Percentiles rank a stretch among this genome's conserved stretches.
Evolutionary conservation across 2,797 vertebrate genomes (phyloP).

Genomic region (Phrynocephalus vlangalii): DNA sequence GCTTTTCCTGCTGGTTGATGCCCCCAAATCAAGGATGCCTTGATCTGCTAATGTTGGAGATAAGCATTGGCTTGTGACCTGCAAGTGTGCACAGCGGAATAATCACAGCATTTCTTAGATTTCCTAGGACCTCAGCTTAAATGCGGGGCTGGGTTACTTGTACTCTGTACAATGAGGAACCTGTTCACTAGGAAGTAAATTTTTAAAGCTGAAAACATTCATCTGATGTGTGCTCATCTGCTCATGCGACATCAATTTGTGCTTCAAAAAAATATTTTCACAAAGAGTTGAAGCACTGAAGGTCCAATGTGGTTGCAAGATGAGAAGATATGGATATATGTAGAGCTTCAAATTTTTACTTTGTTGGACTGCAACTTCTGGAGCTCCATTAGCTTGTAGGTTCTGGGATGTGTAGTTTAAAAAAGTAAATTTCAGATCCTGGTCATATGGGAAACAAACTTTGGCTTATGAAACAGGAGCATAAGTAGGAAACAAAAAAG

Average conservation of each 20-base stretch:
- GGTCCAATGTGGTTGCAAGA: neutral
- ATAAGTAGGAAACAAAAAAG: neutral
- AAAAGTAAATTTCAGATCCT: no score
- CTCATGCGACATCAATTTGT: neutral
- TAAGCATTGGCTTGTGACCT: neutral
- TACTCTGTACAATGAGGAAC: neutral
- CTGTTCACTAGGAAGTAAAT: neutral
- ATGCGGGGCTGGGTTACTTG: neutral
- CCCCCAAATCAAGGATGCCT: conserved; percentile 16
- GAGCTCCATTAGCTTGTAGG: no score
- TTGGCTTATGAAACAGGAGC: neutral
- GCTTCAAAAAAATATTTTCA: no score
- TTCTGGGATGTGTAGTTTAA: no score
- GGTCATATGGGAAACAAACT: neutral
- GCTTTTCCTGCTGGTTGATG: neutral
- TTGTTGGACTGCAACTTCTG: no score
- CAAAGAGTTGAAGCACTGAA: no score
- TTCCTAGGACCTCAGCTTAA: neutral
- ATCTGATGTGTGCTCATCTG: neutral
- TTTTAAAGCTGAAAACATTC: neutral
- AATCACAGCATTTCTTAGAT: neutral
- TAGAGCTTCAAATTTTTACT: no score
- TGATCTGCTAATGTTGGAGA: conserved; percentile 7
- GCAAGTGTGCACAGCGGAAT: neutral
- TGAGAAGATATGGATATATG: no score